These are phyloP conservation scores for Danio albolineatus DNA, from an alignment of 2,797 vertebrate genomes.

Conservation along the genomic window DNA sequence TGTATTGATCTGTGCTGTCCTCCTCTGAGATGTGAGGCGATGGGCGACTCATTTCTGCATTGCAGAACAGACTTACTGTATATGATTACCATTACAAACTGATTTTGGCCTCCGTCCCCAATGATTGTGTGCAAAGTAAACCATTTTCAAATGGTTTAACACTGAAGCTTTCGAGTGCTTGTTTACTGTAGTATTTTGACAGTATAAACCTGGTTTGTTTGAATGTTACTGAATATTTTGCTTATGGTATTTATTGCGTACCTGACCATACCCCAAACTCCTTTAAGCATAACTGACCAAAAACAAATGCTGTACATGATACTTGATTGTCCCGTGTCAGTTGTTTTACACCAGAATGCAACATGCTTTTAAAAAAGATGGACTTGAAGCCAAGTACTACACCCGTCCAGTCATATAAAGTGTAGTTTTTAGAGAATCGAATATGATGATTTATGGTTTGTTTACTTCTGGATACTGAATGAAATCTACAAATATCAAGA, in stretches of 20 bases:
- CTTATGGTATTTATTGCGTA: slow-evolving; percentile 38
- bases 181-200: slow-evolving; percentile 20
- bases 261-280: not conserved
- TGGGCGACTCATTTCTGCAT: slow-evolving; percentile 19
- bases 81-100: not conserved
- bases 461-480: slow-evolving; percentile 14
- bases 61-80: slow-evolving; percentile 14
- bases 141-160: slow-evolving; percentile 18
- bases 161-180: not conserved
- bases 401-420: not conserved
- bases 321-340: slow-evolving; percentile 21
- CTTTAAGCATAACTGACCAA: slow-evolving; percentile 15
- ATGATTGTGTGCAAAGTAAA: not conserved
- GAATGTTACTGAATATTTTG: not conserved
- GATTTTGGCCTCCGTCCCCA: not conserved
- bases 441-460: not conserved
- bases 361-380: slow-evolving; percentile 51
- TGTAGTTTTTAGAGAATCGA: not conserved
- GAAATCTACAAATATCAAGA: not conserved
- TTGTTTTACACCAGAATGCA: slow-evolving; percentile 45
- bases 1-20: slow-evolving; percentile 2
- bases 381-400: not conserved
- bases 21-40: slow-evolving; percentile 5
- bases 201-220: not conserved
- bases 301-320: not conserved